Conservation (phyloP, 2,797 vertebrate species). For the Rhadinocentrus ornatus region DNA sequence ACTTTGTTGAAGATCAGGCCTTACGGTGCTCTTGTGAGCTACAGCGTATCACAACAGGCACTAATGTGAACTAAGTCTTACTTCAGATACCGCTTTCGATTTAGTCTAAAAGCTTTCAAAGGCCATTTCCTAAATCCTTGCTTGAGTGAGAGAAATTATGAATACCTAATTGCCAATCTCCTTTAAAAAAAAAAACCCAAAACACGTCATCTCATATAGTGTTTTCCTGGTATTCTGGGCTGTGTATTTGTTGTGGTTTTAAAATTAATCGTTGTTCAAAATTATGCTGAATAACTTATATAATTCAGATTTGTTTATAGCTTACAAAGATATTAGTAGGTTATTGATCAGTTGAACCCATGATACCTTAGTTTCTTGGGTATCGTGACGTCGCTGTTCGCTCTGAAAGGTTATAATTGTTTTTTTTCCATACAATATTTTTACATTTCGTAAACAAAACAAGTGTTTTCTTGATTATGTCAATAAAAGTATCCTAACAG, state of each 20-base stretch:
- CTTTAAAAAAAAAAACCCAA: too few relatives aligned
- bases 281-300: neutral
- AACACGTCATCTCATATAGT: too few relatives aligned
- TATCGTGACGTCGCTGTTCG: neutral
- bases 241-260: too few relatives aligned
- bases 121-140: slow-evolving; percentile 4
- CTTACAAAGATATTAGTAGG: neutral
- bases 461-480: neutral
- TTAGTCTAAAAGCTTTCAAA: neutral
- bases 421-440: neutral
- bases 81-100: neutral
- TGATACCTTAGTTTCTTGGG: neutral
- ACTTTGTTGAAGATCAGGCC: slow-evolving; percentile 38
- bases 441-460: neutral
- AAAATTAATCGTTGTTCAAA: neutral
- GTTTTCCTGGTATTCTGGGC: too few relatives aligned
- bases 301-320: neutral
- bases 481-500: neutral
- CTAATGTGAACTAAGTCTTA: neutral
- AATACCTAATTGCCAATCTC: too few relatives aligned
- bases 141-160: neutral
- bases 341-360: neutral
- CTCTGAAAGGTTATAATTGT: neutral
- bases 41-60: slow-evolving; percentile 2
- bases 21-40: slow-evolving; percentile 10